Base-by-base conservation (phyloP, 2,113 vertebrate species). In the Arizona elegans region DNA sequence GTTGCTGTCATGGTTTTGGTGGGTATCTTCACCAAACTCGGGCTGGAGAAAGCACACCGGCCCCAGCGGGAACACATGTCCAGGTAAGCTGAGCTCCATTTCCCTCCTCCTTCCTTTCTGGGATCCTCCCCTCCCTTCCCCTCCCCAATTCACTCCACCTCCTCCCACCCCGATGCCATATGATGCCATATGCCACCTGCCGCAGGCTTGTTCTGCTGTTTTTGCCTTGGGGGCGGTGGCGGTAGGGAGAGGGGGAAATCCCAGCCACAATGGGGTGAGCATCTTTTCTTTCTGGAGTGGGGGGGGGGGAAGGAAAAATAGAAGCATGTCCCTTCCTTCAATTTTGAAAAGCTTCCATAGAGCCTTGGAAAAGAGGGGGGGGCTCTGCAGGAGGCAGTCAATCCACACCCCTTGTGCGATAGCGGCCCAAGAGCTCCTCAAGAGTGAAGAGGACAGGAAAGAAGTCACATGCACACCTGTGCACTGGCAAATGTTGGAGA, bases 1-100 rank as follows among this genome's bases (percentile, higher is more conserved):
- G 99, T 99, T 97, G 99, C 99, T 59, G 98, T 99, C 95, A 99
- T 99, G 99, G 99, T 99, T 92, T 98, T 99, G n/a, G 99, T 99
- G 96, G 99, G 99, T 93, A 99, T 99, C 97, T 99, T 99, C 98
- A 99, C 99, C 96, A 99, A 99, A 97, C 96, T 99, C 96, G 99
- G 99, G 70, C 97, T 99, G 97, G 99, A 99, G 96, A 99, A 99
- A 95, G 99, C 99, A 3, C 99, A 99, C 97, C 98, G 99, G 96
- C 99, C 99, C 81, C 99, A 99, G 95, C 98, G 99, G 95, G 99
- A 99, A 95, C 99, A 99, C 97, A 99, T 99, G 98, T 98, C 98
- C 98, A 99, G 99, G 99, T 99, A 95, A 97, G 97, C 75, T 38
- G 33, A 81, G 33, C 75, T 19, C 17, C 17, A 10, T 43, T 7